Base-by-base conservation (phyloP, 2,888 invertebrate species). In the Argyresthia goedartella region DNA sequence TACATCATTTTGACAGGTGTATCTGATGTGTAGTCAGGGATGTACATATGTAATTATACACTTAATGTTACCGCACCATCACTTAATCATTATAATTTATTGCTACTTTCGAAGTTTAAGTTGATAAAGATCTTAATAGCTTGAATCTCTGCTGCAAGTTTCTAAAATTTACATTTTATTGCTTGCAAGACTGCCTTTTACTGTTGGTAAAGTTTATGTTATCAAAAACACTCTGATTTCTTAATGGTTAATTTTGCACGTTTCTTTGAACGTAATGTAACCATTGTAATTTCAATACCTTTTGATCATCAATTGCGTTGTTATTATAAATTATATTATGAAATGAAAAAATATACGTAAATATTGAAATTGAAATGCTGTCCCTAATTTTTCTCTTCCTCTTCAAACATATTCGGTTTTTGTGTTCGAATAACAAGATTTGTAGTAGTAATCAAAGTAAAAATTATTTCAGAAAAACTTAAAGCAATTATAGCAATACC, bases 291-390 rank as follows among this genome's bases (percentile, higher is more conserved):
- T 69, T 68, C 71, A 71, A 68, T 73, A 72, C 73, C 69, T 78
- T 79, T 80, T 81, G 71, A 73, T 66, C 71, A 65, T 65, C 62
- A 64, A 77, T 69, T 50, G 44, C 13, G 41, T 75, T 79, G 74
- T 81, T 84, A 76, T 84, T 84, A 78, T 72, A 73, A 79, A 73
- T 73, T 67, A 25, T 25, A 25, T 25, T 25, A 25, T 25, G 25
- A 81, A 78, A 80, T 76, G 73, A 75, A 67, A 71, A 82, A 84
- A 84, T 81, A 81, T 85, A 85, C 84, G 81, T 85, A 85, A 82
- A 81, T 81, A 84, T 85, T 84, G 82, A 25, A 2, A 25, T 25
- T 25, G 25, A 25, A 25, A 25, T 25, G 3, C 25, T 25, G 25
- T 25, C 2, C 25, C 3, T 25, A 4, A 4, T 25, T 25, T 25